Base-by-base conservation (phyloP, 2,888 invertebrate genomes). In the Leptogaster cylindrica region DNA sequence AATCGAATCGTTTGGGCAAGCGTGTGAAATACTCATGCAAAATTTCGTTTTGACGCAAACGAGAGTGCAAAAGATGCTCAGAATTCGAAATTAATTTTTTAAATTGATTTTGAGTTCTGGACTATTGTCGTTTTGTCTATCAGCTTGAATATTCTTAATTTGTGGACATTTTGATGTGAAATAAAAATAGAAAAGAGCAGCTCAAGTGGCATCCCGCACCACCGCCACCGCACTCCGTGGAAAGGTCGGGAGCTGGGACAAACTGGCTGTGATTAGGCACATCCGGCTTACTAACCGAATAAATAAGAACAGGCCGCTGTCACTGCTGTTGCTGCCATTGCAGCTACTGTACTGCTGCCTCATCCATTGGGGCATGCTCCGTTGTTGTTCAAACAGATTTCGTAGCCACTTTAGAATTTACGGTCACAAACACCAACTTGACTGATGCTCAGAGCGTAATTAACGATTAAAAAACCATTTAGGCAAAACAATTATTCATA, bases 241-340 rank as follows among this genome's bases (percentile, higher is more conserved):
- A 41, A 39, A 58, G 61, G 51, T 63, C 33, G 55, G 64, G 51
- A 58, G 67, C 44, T 48, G 79, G 78, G 74, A 77, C 77, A 79
- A 79, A 79, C 78, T 78, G 78, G 77, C 79, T 77, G 78, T 78
- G 79, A 78, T 78, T 78, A 78, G 78, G 77, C 76, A 78, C 79
- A 78, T 78, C 78, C 78, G 78, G 78, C 78, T 79, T 78, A 78
- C 79, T 78, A 79, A 78, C 79, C 79, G 78, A 79, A 78, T 65
- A 65, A 65, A 65, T 65, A 50, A 65, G 65, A 25, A 65, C 50
- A 50, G 65, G 50, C 36, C 50, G 65, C 23, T 61, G 36, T 20
- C 36, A 36, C 31, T n/a, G 18, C 33, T 36, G 55, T n/a, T 55
- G 50, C 20, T 58, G 58, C 4, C 16, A 31, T 10, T 31, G 46